Base-by-base conservation (phyloP, 2,888 invertebrate genomes). In the Lordiphosa fenestrarum region DNA sequence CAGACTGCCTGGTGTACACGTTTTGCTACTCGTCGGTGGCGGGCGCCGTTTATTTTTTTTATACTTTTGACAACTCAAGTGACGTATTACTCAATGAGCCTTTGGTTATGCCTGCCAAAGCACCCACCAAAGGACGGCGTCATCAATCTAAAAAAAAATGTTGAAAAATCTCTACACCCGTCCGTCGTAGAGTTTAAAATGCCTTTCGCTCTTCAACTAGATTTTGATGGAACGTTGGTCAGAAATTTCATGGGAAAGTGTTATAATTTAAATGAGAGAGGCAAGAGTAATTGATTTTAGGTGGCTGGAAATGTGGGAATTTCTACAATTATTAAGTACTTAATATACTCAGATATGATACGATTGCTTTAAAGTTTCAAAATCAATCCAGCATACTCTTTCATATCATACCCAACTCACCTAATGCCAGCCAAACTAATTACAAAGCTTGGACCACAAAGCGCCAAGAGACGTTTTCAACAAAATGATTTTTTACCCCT, bases 171-270 rank as follows among this genome's bases (percentile, higher is more conserved):
- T 64, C 69, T 40, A 30, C 15, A n/a, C 23, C 15, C 15, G 15
- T 15, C 33, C 36, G 42, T 40, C 36, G 37, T 62, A 47, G 61
- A 57, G 55, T 78, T 82, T 80, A 78, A 80, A 75, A 77, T 64
- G 67, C 67, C 81, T 69, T 71, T 68, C 77, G 77, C 76, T 80
- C 76, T 76, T 77, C 75, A 77, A 66, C 71, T 69, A 44, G 62
- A 64, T 58, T 51, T 74, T 74, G 82, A 81, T 81, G 46, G 77
- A 65, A 25, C 62, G 64, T 58, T 55, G 64, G 40, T 59, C 48
- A 38, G 52, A 33, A 50, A 66, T 65, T 81, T 78, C 75, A 78
- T 78, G 78, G 78, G 78, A 78, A 78, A 81, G 82, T 78, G 78
- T 73, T 81, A 77, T 78, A 82, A 82, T 77, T 77, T 61, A 73